Percentiles rank a stretch among this genome's conserved stretches.
Evolutionary conservation across 2,888 invertebrate genomes (phyloP).

Genomic region (Drosophila anomelani): DNA sequence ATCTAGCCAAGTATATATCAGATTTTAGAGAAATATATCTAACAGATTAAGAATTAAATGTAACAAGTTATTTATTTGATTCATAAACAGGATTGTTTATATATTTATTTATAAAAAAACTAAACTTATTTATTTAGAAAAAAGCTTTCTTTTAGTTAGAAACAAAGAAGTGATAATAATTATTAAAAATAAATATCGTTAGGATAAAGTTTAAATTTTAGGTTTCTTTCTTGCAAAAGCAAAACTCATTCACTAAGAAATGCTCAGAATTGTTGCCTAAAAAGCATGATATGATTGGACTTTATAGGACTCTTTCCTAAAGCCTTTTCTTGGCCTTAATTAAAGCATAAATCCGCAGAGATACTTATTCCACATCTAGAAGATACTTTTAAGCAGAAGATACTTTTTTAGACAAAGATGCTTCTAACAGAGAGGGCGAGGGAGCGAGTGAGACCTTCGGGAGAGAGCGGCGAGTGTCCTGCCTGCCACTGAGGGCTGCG

Average conservation of each 20-base stretch:
- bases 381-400: background rate
- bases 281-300: no score
- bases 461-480: slow-evolving; percentile 19
- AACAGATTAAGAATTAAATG: background rate
- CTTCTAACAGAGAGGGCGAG: background rate
- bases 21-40: background rate
- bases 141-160: background rate
- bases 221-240: background rate
- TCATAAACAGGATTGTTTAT: background rate
- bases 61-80: background rate
- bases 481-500: slow-evolving; percentile 45
- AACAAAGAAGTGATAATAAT: background rate
- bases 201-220: background rate
- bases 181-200: background rate
- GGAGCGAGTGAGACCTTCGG: background rate
- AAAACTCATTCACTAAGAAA: background rate
- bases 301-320: background rate
- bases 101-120: background rate
- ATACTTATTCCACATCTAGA: background rate
- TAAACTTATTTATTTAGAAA: no score
- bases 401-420: background rate
- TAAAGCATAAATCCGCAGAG: background rate
- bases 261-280: no score
- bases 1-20: background rate
- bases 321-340: background rate